A percentile compares a stretch with the other conserved stretches of the same genome.
phyloP scores from a whole-genome alignment of 2,113 vertebrate species.

The Rhombomys opimus region DNA sequence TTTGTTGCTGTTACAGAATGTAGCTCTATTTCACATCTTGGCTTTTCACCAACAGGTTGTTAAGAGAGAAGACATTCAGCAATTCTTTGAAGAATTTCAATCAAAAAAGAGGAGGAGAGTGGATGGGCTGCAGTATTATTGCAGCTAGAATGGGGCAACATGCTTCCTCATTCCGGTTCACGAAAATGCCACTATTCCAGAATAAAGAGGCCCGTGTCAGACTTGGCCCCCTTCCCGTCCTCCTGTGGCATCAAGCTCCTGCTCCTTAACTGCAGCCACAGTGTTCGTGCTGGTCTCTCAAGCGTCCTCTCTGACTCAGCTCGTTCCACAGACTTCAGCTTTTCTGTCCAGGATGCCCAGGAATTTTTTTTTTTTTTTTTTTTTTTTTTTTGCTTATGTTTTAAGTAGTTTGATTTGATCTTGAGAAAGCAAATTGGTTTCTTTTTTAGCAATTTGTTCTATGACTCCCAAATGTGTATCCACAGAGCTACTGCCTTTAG shows the following conservation, averaged over 20 bases:
- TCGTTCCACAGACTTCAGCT: constrained; percentile 46
- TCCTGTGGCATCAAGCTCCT: constrained; percentile 30
- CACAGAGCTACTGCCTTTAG: background rate
- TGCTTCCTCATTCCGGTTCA: constrained; percentile 8
- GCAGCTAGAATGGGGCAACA: constrained; percentile 83
- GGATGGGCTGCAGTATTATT: constrained; percentile 90
- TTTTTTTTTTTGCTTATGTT: background rate
- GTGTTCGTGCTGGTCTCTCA: background rate
- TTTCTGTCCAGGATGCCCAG: background rate
- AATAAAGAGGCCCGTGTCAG: constrained; percentile 67
- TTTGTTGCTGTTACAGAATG: background rate
- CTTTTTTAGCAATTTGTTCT: background rate
- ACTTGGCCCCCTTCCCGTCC: constrained; percentile 38
- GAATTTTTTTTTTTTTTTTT: background rate
- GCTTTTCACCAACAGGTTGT: constrained; percentile 88
- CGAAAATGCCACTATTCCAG: constrained; percentile 11
- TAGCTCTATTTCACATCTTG: background rate
- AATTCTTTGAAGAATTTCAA: constrained; percentile 95
- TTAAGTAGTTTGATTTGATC: constrained; percentile 37
- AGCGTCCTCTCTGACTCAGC: background rate
- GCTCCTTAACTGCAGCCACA: constrained; percentile 55
- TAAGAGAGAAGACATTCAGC: constrained; percentile 93
- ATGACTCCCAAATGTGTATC: background rate
- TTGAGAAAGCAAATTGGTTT: constrained; percentile 26
- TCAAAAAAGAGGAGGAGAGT: constrained; percentile 91